phyloP scores from a whole-genome alignment of 35 echinoderm and acorn worm species.

The Heliocidaris erythrogramma region DNA sequence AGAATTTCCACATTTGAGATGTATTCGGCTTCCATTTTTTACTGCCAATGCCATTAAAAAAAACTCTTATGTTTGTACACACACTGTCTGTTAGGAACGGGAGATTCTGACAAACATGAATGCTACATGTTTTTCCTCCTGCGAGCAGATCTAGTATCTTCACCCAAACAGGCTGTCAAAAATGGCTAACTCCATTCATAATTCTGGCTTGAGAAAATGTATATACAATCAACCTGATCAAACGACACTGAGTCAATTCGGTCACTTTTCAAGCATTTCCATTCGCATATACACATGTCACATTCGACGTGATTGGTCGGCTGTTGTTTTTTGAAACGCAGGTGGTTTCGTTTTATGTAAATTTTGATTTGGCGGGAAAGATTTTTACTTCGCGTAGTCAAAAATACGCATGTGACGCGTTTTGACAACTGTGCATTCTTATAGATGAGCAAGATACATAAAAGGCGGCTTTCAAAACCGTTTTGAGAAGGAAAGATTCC shows the following conservation, averaged over 20 bases:
- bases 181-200: background rate
- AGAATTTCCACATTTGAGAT: no score
- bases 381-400: background rate
- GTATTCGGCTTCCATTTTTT: no score
- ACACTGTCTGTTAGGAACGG: background rate
- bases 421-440: no score
- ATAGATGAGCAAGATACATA: no score
- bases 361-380: background rate
- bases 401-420: background rate
- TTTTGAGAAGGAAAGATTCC: background rate
- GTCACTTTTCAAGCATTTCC: background rate
- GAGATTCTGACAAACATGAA: background rate
- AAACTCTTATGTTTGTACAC: no score
- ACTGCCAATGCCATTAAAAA: no score
- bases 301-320: background rate
- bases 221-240: background rate
- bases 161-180: background rate
- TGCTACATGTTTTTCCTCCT: background rate
- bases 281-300: background rate
- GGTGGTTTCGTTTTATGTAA: slow-evolving; percentile 1
- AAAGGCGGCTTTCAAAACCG: background rate
- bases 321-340: background rate
- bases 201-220: background rate
- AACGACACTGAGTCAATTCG: background rate
- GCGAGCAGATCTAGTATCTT: background rate